Base-by-base conservation (phyloP, 2,113 vertebrate genomes). In the Albula goreensis region DNA sequence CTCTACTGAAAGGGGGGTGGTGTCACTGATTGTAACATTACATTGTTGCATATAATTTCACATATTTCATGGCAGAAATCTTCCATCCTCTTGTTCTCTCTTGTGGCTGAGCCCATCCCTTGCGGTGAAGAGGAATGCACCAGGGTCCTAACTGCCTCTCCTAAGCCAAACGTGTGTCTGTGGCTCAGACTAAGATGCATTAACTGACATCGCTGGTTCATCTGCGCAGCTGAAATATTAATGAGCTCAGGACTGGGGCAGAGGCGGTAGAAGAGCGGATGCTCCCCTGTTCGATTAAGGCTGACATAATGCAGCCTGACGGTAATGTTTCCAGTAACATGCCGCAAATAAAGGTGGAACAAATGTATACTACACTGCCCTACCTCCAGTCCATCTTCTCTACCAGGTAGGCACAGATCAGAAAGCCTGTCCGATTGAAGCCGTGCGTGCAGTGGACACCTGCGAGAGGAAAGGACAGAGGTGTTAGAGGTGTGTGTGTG, bases 311-410 rank as follows among this genome's bases (percentile, higher is more conserved):
- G 12, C 48, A 5, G 31, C 31, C 53, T n/a, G 56, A 83, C 81
- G 17, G 31, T 56, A 2, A 10, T 31, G 5, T 19, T 57, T 12
- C 81, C 9, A 22, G 56, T 2, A 53, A 82, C 22, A 11, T 41
- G 57, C 12, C 7, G 25, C 31, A 51, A 57, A 83, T 0, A 49
- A 19, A 77, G 57, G 79, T 9, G 53, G 31, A 41, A 41, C 31
- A 41, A 41, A 41, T 41, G 31, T 41, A 41, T 41, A 41, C 31
- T 41, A 41, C 31, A 41, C n/a, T 50, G 7, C 50, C 22, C 92
- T 97, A 99, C 98, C 98, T 99, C 98, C 98, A 99, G 94, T 99
- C 98, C 97, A 99, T 94, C 91, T 99, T 99, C 93, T 98, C 97
- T 3, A 99, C 98, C 94, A 99, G 94, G 95, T 97, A 99, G 87